phyloP scores from a whole-genome alignment of 2,888 invertebrate species.

The Pandemis cinnamomeana region DNA sequence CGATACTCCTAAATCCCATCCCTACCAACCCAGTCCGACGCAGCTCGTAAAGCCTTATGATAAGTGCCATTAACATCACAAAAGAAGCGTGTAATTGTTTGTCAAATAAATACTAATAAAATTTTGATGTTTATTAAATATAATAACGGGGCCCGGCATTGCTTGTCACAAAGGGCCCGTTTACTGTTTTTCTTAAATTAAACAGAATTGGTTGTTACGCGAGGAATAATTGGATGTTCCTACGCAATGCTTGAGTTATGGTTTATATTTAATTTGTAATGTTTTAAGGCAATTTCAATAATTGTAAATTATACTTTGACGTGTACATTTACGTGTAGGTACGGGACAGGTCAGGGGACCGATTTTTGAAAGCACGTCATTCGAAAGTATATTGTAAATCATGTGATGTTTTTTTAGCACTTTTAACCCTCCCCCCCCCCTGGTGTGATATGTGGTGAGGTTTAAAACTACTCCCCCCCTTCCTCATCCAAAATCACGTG shows the following conservation, averaged over 20 bases:
- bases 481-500: no score
- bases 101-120: constrained; percentile 84
- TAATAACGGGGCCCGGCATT: constrained; percentile 60
- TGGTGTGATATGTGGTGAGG: no score
- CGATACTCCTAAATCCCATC: constrained; percentile 52
- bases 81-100: constrained; percentile 83
- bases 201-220: constrained; percentile 26
- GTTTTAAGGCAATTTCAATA: background rate
- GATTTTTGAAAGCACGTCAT: no score
- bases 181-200: constrained; percentile 37
- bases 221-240: constrained; percentile 29
- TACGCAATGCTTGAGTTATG: constrained; percentile 17
- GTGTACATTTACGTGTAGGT: background rate
- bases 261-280: constrained; percentile 5
- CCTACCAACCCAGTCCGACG: constrained; percentile 57
- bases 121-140: constrained; percentile 82
- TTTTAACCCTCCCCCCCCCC: no score
- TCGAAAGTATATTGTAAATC: no score
- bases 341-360: background rate
- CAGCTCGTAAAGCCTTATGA: constrained; percentile 78
- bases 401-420: no score
- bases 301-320: background rate
- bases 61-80: constrained; percentile 82
- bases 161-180: constrained; percentile 25
- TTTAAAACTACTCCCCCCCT: no score